Evolutionary conservation across 2,888 invertebrate genomes (phyloP).

Genomic region (Peribatodes rhomboidaria): DNA sequence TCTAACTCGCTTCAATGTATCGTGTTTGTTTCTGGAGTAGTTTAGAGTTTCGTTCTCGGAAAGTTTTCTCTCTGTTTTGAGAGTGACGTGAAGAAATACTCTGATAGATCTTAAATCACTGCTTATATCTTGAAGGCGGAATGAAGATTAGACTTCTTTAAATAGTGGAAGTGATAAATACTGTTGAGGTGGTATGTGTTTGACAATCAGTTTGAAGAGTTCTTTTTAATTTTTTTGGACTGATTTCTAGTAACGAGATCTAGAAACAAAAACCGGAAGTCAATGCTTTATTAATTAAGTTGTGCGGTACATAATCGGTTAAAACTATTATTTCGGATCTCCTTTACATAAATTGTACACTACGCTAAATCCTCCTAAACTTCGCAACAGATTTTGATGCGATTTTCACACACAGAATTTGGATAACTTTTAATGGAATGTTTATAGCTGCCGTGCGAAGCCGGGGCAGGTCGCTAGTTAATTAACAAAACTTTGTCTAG

Average conservation of each 20-base stretch:
- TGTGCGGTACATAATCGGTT: neutral
- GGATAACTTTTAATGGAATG: too few species aligned
- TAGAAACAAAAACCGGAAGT: neutral
- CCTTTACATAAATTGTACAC: too few species aligned
- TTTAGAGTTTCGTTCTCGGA: constrained; percentile 7
- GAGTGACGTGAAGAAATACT: constrained; percentile 1
- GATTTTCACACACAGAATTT: too few species aligned
- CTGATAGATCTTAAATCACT: neutral
- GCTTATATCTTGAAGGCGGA: neutral
- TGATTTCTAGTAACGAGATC: neutral
- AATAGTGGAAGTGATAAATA: neutral
- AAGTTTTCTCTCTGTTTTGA: neutral
- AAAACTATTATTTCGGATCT: too few species aligned
- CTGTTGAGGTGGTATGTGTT: constrained; percentile 6
- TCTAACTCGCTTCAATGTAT: constrained; percentile 18
- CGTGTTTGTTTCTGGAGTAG: constrained; percentile 9
- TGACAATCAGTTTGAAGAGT: neutral
- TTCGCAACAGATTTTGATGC: too few species aligned
- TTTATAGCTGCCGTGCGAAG: too few species aligned
- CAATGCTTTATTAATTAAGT: neutral
- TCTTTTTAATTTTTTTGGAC: neutral
- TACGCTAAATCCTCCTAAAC: too few species aligned
- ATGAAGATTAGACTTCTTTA: neutral
- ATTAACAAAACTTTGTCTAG: neutral
- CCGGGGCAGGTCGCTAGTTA: too few species aligned